Evolutionary conservation across 2,113 vertebrate genomes (phyloP), one percentile per base, ranked within the genome.

Genomic region (Xyrauchen texanus): DNA sequence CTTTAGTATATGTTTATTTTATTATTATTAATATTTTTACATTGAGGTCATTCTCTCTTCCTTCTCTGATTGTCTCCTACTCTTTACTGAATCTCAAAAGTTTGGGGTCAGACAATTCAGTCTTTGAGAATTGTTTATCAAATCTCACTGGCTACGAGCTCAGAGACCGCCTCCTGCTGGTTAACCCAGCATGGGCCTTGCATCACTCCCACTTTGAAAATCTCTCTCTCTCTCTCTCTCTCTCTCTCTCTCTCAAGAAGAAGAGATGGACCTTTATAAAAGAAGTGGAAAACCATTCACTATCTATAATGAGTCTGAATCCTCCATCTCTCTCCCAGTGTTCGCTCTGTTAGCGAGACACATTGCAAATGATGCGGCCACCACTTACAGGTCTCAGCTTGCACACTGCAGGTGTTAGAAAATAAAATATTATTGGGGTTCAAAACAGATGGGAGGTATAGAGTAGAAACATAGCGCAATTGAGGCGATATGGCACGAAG

Each of bases 101-200:
- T 85, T 85, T 63, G 80, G 52, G 60, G 77, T 53, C 65, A 77
- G 82, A 83, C 83, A 85, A 84, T 64, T 55, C 60, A 79, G 74
- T 79, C 83, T 81, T 84, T 80, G 79, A 87, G 81, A 85, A 84
- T 73, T 81, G 85, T 88, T 88, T 84, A 88, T 87, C 85, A 85
- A 82, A 55, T 79, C 81, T 81, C 68, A 55, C 84, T 86, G 69
- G 87, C 84, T 88, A 81, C 12, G 66, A 85, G 85, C 81, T 83
- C 83, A 85, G 84, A 87, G 83, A 71, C 60, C 65, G 61, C 77
- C 85, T 77, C 87, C 87, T 82, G 82, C 84, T 79, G 85, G 21
- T 68, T 55, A 47, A 60, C 85, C 65, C 87, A 87, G 85, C 84
- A 12, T 82, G 85, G 66, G 67, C 44, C 70, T 73, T 21, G 70